Evolutionary conservation across 2,113 vertebrate genomes (phyloP).

Genomic region (Thinocorus orbignyianus): DNA sequence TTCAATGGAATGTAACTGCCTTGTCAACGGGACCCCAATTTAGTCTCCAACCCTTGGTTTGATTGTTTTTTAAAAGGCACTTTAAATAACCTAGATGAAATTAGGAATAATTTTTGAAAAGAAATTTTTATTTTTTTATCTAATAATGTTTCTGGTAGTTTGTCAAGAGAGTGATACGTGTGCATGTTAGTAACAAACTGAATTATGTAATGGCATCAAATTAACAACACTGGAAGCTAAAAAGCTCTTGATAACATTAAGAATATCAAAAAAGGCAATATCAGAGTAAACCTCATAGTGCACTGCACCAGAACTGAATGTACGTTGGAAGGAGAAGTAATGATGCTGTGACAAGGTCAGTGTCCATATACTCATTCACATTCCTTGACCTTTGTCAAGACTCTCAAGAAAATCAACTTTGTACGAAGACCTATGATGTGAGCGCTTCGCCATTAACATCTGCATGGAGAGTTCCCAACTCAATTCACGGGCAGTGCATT

Average conservation of each 20-base stretch:
- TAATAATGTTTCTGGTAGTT: not conserved
- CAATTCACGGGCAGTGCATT: not conserved
- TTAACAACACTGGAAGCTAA: not conserved
- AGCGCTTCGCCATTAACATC: not conserved
- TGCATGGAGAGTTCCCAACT: not conserved
- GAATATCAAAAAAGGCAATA: not conserved
- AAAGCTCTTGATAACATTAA: not conserved
- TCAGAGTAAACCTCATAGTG: not conserved
- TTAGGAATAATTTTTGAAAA: not conserved
- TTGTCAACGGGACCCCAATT: not conserved
- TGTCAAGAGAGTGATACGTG: not conserved
- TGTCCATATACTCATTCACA: not conserved
- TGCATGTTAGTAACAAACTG: not conserved
- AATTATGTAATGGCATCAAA: not conserved
- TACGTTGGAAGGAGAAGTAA: not conserved
- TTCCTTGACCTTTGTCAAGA: not conserved
- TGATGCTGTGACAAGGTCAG: not conserved
- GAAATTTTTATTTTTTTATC: not conserved
- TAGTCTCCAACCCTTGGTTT: not conserved
- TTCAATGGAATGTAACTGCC: not conserved
- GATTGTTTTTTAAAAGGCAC: not conserved
- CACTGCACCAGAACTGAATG: not conserved
- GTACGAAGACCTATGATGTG: not conserved
- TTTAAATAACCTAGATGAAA: not conserved
- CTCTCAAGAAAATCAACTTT: not conserved